Base-by-base conservation (phyloP, 2,888 invertebrate species). In the Chloromyia formosa region DNA sequence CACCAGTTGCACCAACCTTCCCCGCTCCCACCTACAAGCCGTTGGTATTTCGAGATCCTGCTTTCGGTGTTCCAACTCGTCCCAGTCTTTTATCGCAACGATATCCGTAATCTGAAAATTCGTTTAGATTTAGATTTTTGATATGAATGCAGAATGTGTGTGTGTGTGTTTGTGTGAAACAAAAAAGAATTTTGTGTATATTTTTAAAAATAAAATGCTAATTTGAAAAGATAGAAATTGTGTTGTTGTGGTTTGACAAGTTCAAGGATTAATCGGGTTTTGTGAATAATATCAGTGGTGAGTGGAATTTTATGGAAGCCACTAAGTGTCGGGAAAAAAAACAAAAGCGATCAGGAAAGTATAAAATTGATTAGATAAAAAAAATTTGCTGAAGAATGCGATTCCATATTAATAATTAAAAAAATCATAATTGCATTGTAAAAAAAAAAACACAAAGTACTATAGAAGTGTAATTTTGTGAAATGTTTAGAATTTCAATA, bases 1-100 rank as follows among this genome's bases (percentile, higher is more conserved):
- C 71, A 16, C 71, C 71, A 1, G 56, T 56, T 35, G 71, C 71
- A 1, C 35, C 71, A 18, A 71, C 71, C 1, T 71, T 71, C 42
- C 71, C 71, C 18, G 14, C 71, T 1, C 71, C 71, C 20, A 71
- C 56, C 12, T 71, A 35, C 16, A 56, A 56, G 42, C 71, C 71
- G 23, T 71, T 71, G 14, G 20, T 71, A n/a, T 27, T 58, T 18
- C 20, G 14, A 18, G 71, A 71, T 71, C 71, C 71, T 14, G 7
- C 56, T 18, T 58, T 71, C 14, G 58, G 58, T 40, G 20, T 40
- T 3, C 22, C 71, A 4, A 9, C 20, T 40, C 14, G 7, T 40
- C 4, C 71, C 27, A n/a, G n/a, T 5, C 10, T 35, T 7, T 40
- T 23, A 0, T n/a, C 22, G 16, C 49, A 12, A 2, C 49, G 49